phyloP scores from a whole-genome alignment of 2,113 vertebrate genomes.

The Ariopsis seemanni region DNA sequence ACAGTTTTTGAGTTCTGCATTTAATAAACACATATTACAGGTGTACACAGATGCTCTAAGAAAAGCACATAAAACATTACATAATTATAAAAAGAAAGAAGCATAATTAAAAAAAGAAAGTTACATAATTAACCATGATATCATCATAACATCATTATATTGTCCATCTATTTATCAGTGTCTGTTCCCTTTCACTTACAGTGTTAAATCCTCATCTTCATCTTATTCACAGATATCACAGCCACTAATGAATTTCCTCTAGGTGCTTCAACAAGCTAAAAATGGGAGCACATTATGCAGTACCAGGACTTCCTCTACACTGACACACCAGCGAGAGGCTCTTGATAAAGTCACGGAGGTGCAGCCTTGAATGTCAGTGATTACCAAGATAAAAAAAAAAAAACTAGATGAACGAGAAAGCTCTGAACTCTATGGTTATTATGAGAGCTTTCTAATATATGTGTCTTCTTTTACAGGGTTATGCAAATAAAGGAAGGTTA shows the following conservation, averaged over 20 bases:
- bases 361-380: neutral
- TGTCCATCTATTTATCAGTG: neutral
- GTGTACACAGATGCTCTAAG: neutral
- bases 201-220: neutral
- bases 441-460: neutral
- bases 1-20: neutral
- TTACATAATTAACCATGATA: neutral
- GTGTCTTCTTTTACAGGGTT: neutral
- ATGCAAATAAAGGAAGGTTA: neutral
- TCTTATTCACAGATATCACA: neutral
- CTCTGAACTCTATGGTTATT: neutral
- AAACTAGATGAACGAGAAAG: neutral
- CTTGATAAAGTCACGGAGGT: neutral
- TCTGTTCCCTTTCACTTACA: neutral
- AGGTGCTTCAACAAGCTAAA: neutral
- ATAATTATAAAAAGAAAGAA: too few relatives aligned
- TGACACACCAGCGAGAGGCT: neutral
- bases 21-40: neutral
- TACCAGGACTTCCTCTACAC: conserved; percentile 10
- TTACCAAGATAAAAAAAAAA: neutral
- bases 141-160: neutral
- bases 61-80: neutral
- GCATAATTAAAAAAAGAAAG: too few relatives aligned
- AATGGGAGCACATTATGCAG: neutral
- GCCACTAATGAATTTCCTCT: neutral